Evolutionary conservation across 2,113 vertebrate genomes (phyloP).

Genomic region (Xenus cinereus): DNA sequence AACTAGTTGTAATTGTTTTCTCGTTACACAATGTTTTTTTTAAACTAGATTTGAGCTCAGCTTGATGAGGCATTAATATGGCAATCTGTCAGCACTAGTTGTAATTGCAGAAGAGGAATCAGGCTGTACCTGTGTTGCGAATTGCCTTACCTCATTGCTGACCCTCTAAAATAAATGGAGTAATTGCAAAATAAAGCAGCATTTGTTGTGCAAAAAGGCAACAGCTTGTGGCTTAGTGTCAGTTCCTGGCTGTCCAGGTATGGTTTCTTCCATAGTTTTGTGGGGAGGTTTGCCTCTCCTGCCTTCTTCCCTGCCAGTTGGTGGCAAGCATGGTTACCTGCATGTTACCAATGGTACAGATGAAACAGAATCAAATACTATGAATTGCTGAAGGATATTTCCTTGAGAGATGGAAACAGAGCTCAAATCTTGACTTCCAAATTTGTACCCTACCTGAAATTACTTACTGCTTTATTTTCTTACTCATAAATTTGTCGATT

Average conservation of each 20-base stretch:
- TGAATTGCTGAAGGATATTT: background rate
- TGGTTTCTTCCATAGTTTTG: background rate
- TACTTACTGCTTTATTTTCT: background rate
- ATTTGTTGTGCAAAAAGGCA: background rate
- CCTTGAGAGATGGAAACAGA: background rate
- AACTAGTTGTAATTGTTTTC: background rate
- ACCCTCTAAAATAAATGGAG: background rate
- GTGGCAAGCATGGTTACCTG: background rate
- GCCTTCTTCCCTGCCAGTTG: background rate
- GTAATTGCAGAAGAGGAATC: background rate
- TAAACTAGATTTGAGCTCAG: background rate
- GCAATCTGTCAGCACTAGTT: background rate
- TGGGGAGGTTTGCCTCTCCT: background rate
- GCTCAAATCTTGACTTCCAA: background rate
- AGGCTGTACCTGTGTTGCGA: background rate
- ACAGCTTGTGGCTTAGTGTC: background rate
- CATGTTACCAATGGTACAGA: background rate
- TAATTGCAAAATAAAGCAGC: background rate
- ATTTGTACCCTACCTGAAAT: background rate
- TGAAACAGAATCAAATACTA: background rate
- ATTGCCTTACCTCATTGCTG: background rate
- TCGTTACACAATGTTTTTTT: background rate
- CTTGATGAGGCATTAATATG: background rate
- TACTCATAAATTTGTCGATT: background rate
- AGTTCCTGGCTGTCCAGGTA: background rate